Base-by-base conservation (phyloP, 35 echinoderm and acorn worm genomes). In the Acanthaster planci region DNA sequence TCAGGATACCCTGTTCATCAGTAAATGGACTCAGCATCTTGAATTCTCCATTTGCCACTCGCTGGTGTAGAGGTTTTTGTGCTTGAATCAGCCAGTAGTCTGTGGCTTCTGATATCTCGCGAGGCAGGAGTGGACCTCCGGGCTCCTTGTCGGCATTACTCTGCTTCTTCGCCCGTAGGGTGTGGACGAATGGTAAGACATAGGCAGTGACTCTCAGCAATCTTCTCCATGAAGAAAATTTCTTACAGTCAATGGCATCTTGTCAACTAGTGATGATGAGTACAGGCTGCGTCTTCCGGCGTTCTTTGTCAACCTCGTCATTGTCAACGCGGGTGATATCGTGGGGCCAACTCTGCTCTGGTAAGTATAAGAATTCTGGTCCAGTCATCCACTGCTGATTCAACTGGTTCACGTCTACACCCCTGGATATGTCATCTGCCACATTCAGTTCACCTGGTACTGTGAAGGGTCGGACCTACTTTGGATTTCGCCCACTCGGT, bases 121-220 rank as follows among this genome's bases (percentile, higher is more conserved):
- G 9, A 1, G 78, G 40, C 16, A 32, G 17, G 9, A 76, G 22
- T 52, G 27, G 52, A 40, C 0, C 37, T 26, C 32, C 0, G 12
- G 0, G 14, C 26, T 47, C 55, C 6, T n/a, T 57, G 52, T 55
- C 37, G 15, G 55, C 68, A n/a, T n/a, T n/a, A n/a, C n/a, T n/a
- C n/a, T n/a, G n/a, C n/a, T 82, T 78, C 80, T 86, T 89, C 2
- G 54, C 55, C 36, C 82, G 79, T 26, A 89, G 67, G 53, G 80
- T 89, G 35, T 72, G 34, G 8, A 93, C 37, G 57, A 89, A 93
- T 83, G 83, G 76, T n/a, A 90, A 39, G 12, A 94, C 87, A 76
- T 90, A 94, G 26, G 92, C 87, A 39, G 92, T 93, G 64, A 93
- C 87, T 93, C 92, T 84, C 8, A 89, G 34, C 29, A 93, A 77